Evolutionary conservation across 2,888 invertebrate species (phyloP), one percentile per base, ranked within the genome.

Genomic region (Trichacis sp.): DNA sequence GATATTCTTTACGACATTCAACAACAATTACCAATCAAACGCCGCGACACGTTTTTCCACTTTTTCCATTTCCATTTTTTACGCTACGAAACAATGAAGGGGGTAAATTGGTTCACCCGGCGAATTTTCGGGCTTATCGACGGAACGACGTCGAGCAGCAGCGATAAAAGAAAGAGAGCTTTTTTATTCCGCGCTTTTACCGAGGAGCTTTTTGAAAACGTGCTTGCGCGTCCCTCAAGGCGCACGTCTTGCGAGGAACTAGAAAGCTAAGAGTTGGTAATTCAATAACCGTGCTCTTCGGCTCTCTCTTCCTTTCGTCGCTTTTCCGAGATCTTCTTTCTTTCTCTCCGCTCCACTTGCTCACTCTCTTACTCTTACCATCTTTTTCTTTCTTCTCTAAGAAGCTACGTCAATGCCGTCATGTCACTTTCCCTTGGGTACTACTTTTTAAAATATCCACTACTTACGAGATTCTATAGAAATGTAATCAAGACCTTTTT

Each of bases 201-300:
- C 69, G 61, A 73, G 70, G 74, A 75, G 75, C 76, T 77, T 79
- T 79, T 74, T 74, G 74, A 76, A 74, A 77, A 75, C 78, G 77
- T 76, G 75, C 75, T 76, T 70, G 73, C 72, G 73, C 74, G 75
- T 77, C 79, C 78, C 77, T 78, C 75, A 78, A 78, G 78, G 75
- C 75, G 77, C 73, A 70, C 73, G 73, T 73, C 73, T 74, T 75
- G 73, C 76, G n/a, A 77, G 78, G 78, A 76, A 79, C 80, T 79
- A 77, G 78, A 81, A 79, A 80, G 82, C 81, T 80, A 81, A 82
- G 82, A 82, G 81, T 82, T 82, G 77, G 79, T 82, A 82, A 83
- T 83, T 81, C 77, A 78, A 82, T 81, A 78, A 81, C 76, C 74
- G 73, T 73, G 74, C 78, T 79, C 77, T 75, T 76, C 74, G 69